Evolutionary conservation across 2,113 vertebrate species (phyloP), one percentile per base, ranked within the genome.

Genomic region (Caloenas nicobarica): DNA sequence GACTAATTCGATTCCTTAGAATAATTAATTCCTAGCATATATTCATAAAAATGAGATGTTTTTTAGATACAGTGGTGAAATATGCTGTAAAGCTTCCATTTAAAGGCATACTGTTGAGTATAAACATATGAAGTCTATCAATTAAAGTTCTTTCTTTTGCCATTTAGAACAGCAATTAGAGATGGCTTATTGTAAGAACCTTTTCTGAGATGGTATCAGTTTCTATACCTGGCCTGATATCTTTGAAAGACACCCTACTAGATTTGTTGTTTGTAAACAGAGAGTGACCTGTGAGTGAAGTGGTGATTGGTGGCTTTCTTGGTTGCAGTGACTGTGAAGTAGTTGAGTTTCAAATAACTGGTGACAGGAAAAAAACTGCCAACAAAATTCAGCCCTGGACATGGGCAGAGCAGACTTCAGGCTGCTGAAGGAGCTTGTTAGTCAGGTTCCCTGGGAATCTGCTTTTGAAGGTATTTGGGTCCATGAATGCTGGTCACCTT

Each of bases 141-240:
- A 23, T 28, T 86, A 40, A 85, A 44, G 16, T 29, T 64, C 7
- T 5, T 76, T 88, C 71, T 38, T 13, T 44, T 19, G 44, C 54
- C 48, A 28, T 72, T 81, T 79, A 91, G 34, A 94, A 88, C 7
- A 42, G 31, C 36, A 68, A 91, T 76, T 92, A 93, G 53, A 78
- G 60, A 28, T 4, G 3, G 16, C 3, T 84, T 94, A 71, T 38
- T 82, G 29, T 61, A 68, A 86, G 21, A 88, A 90, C 62, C 21
- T 80, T 72, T 91, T 60, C 51, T 74, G 56, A 90, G 17, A 29
- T 42, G 88, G 13, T 44, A 16, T 71, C 50, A 38, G 7, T 60
- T 88, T 81, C 68, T 71, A 28, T 64, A 87, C 85, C 62, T 86
- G 56, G 31, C 40, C 84, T 91, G 25, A 24, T 50, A 50, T 57